Base-by-base conservation (phyloP, 2,888 invertebrate species). In the Prosapia bicincta region DNA sequence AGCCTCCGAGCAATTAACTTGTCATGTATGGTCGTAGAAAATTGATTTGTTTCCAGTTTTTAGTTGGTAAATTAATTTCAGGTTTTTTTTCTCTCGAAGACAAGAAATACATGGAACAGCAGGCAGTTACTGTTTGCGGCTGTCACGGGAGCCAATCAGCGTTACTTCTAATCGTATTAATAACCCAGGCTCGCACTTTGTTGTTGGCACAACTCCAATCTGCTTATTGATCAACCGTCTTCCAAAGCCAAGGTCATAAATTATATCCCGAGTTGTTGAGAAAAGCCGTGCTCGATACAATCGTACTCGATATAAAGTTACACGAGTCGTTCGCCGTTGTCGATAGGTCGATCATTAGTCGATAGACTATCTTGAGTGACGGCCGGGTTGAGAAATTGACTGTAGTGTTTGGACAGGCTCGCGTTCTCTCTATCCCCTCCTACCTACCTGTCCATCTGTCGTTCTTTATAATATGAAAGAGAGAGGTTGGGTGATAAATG, bases 391-490 rank as follows among this genome's bases (percentile, higher is more conserved):
- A 75, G 75, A 75, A 69, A 73, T 76, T 69, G 76, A 69, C 76
- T 76, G 32, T 69, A 68, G 68, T 76, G 76, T 76, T 76, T 76
- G 72, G 76, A 76, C 76, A 76, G 69, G 69, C 71, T 66, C 75
- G 67, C 72, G 66, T 66, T 66, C 72, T 66, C 66, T 66, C 38
- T 38, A 38, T 38, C 38, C 38, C 30, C 73, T 76, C 71, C 65
- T 69, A 54, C 74, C 70, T 38, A 74, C 76, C 71, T 74, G 73
- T 71, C 77, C 72, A 54, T 28, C 69, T 76, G 76, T 76, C 75
- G 66, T 71, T 72, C 76, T 76, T 76, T 76, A 76, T 76, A 76
- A 76, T 76, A 76, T 72, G 76, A 76, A 76, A 76, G 76, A 76
- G 76, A 76, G 76, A 76, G 72, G 66, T 69, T 28, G 71, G 69